Conservation (phyloP, 2,888 invertebrate genomes). For the Clitarchus hookeri region DNA sequence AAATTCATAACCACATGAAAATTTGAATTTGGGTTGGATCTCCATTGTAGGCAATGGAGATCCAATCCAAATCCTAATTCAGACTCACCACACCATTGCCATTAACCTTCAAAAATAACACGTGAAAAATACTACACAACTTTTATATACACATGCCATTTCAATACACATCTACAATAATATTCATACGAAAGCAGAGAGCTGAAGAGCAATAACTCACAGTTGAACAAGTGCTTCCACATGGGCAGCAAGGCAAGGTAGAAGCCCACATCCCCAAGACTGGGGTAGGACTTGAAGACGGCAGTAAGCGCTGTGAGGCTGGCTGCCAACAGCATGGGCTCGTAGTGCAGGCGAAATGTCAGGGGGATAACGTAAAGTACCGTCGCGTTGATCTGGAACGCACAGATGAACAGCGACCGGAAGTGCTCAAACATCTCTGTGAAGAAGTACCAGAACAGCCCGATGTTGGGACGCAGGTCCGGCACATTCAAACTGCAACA, state of each 20-base stretch:
- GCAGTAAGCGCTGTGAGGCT: constrained; percentile 80
- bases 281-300: constrained; percentile 97
- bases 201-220: constrained; percentile 62
- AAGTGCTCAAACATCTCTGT: constrained; percentile 99
- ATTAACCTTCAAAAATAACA: constrained; percentile 27
- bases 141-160: constrained; percentile 19
- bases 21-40: too few relatives aligned
- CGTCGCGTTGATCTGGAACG: constrained; percentile 95
- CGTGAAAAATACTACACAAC: constrained; percentile 33
- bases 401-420: constrained; percentile 89
- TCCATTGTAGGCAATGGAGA: too few relatives aligned
- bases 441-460: constrained; percentile 99
- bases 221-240: constrained; percentile 86
- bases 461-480: constrained; percentile 95
- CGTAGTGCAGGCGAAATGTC: constrained; percentile 74
- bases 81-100: too few relatives aligned
- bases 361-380: constrained; percentile 90
- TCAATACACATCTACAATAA: constrained; percentile 29
- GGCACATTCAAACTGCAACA: constrained; percentile 81
- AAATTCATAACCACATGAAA: too few relatives aligned
- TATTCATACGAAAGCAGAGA: constrained; percentile 32
- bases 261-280: constrained; percentile 92
- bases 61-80: too few relatives aligned
- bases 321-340: constrained; percentile 79
- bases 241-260: constrained; percentile 88